Evolutionary conservation across 2,888 invertebrate species (phyloP).

Genomic region (Phengaris alcon): DNA sequence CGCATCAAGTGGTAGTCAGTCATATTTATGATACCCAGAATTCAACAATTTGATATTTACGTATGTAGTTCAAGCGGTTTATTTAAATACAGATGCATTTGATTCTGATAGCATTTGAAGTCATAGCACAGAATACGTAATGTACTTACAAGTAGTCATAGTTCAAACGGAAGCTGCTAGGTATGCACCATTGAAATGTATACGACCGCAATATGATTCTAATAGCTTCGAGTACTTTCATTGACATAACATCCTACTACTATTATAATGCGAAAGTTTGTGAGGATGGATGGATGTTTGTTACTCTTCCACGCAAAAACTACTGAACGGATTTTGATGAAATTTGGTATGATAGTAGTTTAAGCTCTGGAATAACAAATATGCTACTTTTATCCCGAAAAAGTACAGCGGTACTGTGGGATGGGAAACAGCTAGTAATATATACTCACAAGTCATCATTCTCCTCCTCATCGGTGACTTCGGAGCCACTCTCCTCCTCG

Average conservation of each 20-base stretch:
- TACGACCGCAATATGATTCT: not conserved
- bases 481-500: constrained; percentile 53
- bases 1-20: not conserved
- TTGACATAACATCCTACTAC: not conserved
- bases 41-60: not conserved
- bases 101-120: not conserved
- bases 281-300: too few relatives aligned
- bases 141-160: too few relatives aligned
- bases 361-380: too few relatives aligned
- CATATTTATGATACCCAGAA: not conserved
- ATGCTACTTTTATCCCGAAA: too few relatives aligned
- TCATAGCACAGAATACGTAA: not conserved
- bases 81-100: not conserved
- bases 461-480: constrained; percentile 41
- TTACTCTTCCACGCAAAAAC: too few relatives aligned
- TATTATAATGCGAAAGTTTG: too few relatives aligned
- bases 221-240: not conserved
- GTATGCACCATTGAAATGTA: too few relatives aligned
- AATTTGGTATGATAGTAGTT: too few relatives aligned
- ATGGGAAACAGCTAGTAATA: too few relatives aligned
- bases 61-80: constrained; percentile 17
- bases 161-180: not conserved
- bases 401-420: too few relatives aligned
- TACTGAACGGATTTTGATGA: too few relatives aligned
- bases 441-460: constrained; percentile 35